Conservation (phyloP, 2,888 invertebrate genomes). For the Epicampocera succincta region DNA sequence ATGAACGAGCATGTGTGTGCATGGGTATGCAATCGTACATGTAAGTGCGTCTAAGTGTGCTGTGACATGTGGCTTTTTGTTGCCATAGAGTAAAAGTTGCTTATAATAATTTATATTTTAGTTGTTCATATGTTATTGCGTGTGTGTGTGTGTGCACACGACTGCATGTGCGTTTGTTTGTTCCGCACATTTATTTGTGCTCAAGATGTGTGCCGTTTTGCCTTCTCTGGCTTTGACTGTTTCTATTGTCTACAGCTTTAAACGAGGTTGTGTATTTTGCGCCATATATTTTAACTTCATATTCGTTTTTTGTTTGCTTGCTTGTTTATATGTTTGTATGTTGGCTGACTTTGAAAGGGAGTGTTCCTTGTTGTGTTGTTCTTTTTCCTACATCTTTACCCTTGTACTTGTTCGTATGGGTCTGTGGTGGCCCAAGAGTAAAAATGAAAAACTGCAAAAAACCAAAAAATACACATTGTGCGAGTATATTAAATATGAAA, state of each 20-base stretch:
- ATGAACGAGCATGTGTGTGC: neutral
- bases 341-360: conserved; percentile 59
- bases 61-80: conserved; percentile 4
- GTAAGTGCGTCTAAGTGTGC: conserved; percentile 1
- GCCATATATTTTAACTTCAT: neutral
- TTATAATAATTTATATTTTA: neutral
- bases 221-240: conserved; percentile 8
- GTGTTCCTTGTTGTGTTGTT: conserved; percentile 12
- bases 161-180: neutral
- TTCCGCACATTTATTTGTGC: neutral
- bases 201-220: neutral
- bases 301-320: neutral
- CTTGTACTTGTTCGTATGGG: neutral
- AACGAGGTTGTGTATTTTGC: too few species aligned
- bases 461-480: conserved; percentile 3
- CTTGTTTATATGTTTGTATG: too few species aligned
- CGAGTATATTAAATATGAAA: conserved; percentile 22
- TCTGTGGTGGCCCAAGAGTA: conserved; percentile 39
- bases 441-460: conserved; percentile 5
- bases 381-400: conserved; percentile 5
- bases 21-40: neutral
- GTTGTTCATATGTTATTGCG: too few species aligned
- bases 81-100: conserved; percentile 10
- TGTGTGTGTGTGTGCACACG: neutral
- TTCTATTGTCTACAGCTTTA: neutral